These are phyloP conservation scores for Eubasilissa splendida DNA, from an alignment of 2,888 invertebrate species.

Conservation along the genomic window DNA sequence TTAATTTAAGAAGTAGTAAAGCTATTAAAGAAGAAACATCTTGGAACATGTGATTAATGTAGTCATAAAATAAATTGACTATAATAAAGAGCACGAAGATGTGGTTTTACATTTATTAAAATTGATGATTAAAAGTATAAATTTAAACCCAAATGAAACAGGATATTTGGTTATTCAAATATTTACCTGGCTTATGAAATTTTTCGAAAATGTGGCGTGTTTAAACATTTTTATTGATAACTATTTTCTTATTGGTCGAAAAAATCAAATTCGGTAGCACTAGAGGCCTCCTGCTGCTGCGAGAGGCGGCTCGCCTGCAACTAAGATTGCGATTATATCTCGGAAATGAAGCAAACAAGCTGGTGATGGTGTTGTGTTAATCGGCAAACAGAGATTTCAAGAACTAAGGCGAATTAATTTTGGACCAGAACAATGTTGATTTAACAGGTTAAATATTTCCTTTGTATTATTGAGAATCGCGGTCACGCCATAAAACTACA, in stretches of 20 bases:
- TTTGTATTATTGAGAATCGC: constrained; percentile 30
- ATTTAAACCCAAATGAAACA: background rate
- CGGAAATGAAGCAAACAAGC: background rate
- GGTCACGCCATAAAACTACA: constrained; percentile 4
- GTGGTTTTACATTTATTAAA: too few species aligned
- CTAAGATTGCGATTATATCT: constrained; percentile 27
- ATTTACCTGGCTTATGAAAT: constrained; percentile 52
- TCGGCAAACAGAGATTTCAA: constrained; percentile 12
- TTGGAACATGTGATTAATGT: too few species aligned
- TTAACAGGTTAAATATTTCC: constrained; percentile 29
- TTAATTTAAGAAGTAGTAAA: too few species aligned
- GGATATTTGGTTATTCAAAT: background rate
- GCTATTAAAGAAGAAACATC: too few species aligned
- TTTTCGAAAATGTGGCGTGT: constrained; percentile 50
- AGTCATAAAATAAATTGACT: too few species aligned
- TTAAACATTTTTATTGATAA: constrained; percentile 49
- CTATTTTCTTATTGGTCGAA: background rate
- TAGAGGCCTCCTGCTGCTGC: constrained; percentile 12
- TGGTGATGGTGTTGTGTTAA: background rate
- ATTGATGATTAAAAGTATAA: too few species aligned
- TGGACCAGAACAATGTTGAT: constrained; percentile 31
- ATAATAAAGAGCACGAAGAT: too few species aligned
- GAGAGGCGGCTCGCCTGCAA: constrained; percentile 12
- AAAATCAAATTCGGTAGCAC: constrained; percentile 14
- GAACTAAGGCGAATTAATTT: constrained; percentile 1